phyloP scores from a whole-genome alignment of 2,113 vertebrate species.

The Tragelaphus scriptus region DNA sequence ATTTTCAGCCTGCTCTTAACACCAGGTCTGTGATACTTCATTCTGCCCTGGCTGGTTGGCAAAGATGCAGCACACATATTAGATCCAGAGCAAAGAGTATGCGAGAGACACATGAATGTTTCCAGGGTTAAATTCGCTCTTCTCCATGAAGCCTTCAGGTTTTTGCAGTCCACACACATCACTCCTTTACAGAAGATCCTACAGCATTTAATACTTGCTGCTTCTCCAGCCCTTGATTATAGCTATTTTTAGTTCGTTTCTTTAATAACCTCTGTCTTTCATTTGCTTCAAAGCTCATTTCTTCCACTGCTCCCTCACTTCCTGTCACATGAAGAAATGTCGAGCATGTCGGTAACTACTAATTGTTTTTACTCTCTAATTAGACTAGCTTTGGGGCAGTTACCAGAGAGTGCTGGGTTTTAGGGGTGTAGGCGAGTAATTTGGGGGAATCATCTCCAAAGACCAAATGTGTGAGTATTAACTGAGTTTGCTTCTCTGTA shows the following conservation, averaged over 20 bases:
- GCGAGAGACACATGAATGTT: neutral
- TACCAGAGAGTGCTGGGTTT: neutral
- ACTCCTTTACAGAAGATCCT: neutral
- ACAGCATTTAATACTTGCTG: neutral
- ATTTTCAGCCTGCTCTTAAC: neutral
- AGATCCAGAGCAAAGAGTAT: neutral
- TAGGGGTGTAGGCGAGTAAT: neutral
- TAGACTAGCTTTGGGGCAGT: neutral
- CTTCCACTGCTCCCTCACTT: neutral
- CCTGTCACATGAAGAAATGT: neutral
- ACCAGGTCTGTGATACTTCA: neutral
- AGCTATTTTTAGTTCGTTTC: slow-evolving; percentile 16
- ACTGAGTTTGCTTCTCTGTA: neutral
- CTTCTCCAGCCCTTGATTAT: neutral
- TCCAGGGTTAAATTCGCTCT: neutral
- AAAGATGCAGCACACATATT: neutral
- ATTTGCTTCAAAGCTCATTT: neutral
- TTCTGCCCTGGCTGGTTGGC: neutral
- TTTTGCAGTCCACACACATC: neutral
- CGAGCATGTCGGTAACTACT: neutral
- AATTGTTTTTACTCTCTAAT: neutral
- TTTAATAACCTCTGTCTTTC: neutral
- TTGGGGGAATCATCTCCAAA: neutral
- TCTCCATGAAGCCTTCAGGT: neutral
- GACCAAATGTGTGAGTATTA: neutral